Base-by-base conservation (phyloP, 2,797 vertebrate species). In the Poecilia gillii region DNA sequence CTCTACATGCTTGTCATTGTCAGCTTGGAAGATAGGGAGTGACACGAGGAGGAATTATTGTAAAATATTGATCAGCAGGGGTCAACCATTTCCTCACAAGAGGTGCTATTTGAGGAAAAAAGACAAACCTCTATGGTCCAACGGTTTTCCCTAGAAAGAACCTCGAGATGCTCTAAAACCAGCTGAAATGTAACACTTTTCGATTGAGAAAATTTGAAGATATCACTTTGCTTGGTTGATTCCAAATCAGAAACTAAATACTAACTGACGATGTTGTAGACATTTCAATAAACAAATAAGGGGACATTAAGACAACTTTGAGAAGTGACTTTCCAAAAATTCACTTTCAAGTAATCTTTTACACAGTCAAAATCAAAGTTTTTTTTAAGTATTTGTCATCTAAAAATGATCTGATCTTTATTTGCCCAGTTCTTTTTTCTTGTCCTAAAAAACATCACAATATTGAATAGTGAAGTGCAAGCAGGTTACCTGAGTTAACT, bases 51-150 rank as follows among this genome's bases (percentile, higher is more conserved):
- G 94, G 89, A 90, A 93, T 95, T 92, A 91, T 70, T 84, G 84
- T 96, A 91, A 96, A 96, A 96, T 96, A 96, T 96, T 96, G 93
- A 96, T 96, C 84, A 91, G 75, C 5, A 41, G 82, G 89, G 93
- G 94, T 96, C 95, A 95, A 95, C 89, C 93, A 92, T 95, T 90
- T 93, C 91, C 89, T 88, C 85, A 74, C 88, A 84, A 87, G 82
- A 88, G 79, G 59, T 51, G 86, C 90, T 94, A 93, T 93, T 94
- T 93, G 92, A 91, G 90, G 92, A 93, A 84, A 78, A 74, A 83
- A 41, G 83, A 83, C 80, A 76, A 86, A 76, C 70, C 81, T 83
- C 85, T 49, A 20, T 72, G 82, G 85, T 85, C 79, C 79, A 64
- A 78, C 3, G 9, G 74, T 83, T 82, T 85, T 84, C 84, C 41